Conservation (phyloP, 2,888 invertebrate genomes). For the Drosophila melanosoma region DNA sequence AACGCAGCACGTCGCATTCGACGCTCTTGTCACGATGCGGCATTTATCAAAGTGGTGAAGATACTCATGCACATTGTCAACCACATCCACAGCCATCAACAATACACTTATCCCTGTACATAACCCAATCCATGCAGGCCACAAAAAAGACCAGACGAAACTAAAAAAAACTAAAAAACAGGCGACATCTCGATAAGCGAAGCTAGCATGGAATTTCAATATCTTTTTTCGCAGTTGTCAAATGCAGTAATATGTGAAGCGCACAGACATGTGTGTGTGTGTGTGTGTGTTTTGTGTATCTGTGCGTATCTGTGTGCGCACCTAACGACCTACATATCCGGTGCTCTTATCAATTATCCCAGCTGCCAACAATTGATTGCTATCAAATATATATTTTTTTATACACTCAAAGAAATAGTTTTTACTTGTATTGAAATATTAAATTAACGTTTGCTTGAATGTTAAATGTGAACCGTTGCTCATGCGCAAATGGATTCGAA, state of each 20-base stretch:
- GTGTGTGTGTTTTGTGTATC: neutral
- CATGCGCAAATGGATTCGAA: constrained; percentile 21
- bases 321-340: constrained; percentile 46
- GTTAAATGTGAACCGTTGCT: constrained; percentile 4
- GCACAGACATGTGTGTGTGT: neutral
- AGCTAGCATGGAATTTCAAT: constrained; percentile 49
- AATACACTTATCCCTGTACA: constrained; percentile 17
- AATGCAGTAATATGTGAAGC: constrained; percentile 3
- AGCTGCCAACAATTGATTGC: constrained; percentile 7
- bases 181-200: constrained; percentile 41
- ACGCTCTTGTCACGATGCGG: constrained; percentile 36
- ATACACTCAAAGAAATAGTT: neutral
- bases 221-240: constrained; percentile 32
- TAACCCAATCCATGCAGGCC: constrained; percentile 25
- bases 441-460: neutral
- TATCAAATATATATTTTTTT: neutral
- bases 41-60: constrained; percentile 56
- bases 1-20: constrained; percentile 21
- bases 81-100: constrained; percentile 12
- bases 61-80: constrained; percentile 18
- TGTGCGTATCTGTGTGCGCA: neutral
- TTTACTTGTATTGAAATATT: neutral
- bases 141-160: constrained; percentile 18
- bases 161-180: constrained; percentile 13
- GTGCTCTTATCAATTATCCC: constrained; percentile 46